Percentiles rank a stretch among this genome's conserved stretches.
These are phyloP conservation scores for Myzus persicae DNA, from an alignment of 1,140 invertebrate species.

Conservation along the genomic window DNA sequence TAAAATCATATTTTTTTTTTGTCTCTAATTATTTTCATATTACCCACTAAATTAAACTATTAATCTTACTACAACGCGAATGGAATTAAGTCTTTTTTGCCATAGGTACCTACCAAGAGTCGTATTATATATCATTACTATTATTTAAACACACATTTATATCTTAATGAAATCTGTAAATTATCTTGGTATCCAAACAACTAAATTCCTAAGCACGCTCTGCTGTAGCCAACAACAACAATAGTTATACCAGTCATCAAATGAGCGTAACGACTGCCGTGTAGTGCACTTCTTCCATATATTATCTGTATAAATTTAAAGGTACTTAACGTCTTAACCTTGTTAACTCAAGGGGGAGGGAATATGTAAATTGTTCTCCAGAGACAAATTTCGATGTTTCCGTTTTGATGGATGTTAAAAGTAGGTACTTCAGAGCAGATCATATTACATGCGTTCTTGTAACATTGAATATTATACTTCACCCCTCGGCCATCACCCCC, in stretches of 20 bases:
- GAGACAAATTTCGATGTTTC: background rate
- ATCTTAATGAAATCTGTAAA: background rate
- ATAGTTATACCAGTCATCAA: background rate
- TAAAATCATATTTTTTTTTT: background rate
- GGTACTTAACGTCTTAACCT: background rate
- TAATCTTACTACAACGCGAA: background rate
- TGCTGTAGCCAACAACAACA: background rate
- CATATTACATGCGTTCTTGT: conserved; percentile 19
- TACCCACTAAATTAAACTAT: background rate
- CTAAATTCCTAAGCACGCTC: background rate
- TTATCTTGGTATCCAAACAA: background rate
- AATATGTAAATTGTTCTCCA: conserved; percentile 7
- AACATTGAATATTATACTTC: background rate
- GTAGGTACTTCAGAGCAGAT: conserved; percentile 21
- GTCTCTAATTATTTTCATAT: background rate
- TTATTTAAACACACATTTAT: background rate
- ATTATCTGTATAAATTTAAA: background rate
- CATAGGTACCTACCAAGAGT: background rate
- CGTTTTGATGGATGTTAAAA: conserved; percentile 22
- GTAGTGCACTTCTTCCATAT: background rate
- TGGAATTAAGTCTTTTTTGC: no score
- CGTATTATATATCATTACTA: background rate
- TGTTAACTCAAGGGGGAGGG: background rate
- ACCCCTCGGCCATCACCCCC: no score
- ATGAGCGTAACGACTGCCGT: background rate